phyloP scores from a whole-genome alignment of 2,888 invertebrate genomes.

The Taenaris catops region DNA sequence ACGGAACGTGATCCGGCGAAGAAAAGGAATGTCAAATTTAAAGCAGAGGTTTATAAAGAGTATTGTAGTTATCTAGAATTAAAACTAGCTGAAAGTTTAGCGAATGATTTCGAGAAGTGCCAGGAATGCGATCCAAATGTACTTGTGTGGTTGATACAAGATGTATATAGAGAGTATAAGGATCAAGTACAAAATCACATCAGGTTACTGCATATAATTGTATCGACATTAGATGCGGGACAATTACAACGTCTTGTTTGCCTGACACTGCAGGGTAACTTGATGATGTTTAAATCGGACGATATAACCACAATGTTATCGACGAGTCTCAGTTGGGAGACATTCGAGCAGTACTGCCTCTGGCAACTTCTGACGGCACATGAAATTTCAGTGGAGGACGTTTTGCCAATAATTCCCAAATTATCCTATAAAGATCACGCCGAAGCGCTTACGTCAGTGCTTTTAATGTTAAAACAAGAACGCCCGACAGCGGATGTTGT shows the following conservation, averaged over 20 bases:
- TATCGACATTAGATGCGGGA: slow-evolving; percentile 93
- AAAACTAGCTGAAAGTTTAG: slow-evolving; percentile 85
- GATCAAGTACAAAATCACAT: slow-evolving; percentile 92
- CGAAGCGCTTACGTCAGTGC: slow-evolving; percentile 94
- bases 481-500: slow-evolving; percentile 93
- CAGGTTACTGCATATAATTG: slow-evolving; percentile 92
- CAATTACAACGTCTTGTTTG: slow-evolving; percentile 96
- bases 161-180: slow-evolving; percentile 94
- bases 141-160: slow-evolving; percentile 95
- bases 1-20: slow-evolving; percentile 69
- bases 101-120: slow-evolving; percentile 91
- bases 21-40: slow-evolving; percentile 83
- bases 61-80: slow-evolving; percentile 90
- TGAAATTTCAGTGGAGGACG: slow-evolving; percentile 94
- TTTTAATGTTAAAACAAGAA: slow-evolving; percentile 95
- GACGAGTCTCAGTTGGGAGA: slow-evolving; percentile 96
- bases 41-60: slow-evolving; percentile 92
- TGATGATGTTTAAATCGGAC: slow-evolving; percentile 90
- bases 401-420: slow-evolving; percentile 87
- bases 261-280: slow-evolving; percentile 92
- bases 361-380: slow-evolving; percentile 98
- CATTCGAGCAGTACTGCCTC: slow-evolving; percentile 97
- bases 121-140: slow-evolving; percentile 94
- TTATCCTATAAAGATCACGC: slow-evolving; percentile 91
- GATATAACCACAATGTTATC: slow-evolving; percentile 87